Percentiles rank a stretch among this genome's conserved stretches.
phyloP scores from a whole-genome alignment of 2,888 invertebrate genomes.

The Oscheius sp. region DNA sequence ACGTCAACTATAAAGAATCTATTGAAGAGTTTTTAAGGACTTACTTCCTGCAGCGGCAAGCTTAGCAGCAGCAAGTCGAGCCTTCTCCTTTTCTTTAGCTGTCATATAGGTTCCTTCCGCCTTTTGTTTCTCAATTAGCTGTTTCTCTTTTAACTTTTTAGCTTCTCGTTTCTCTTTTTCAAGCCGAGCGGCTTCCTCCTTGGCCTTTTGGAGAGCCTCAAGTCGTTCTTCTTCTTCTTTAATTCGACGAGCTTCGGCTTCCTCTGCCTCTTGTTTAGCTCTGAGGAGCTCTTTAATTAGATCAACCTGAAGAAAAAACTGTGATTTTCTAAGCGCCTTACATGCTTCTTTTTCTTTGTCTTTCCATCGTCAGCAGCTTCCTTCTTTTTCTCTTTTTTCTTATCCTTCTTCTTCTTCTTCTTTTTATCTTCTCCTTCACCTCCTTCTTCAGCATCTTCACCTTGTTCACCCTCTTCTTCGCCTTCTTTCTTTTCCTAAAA shows the following conservation, averaged over 20 bases:
- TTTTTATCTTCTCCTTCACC: slow-evolving; percentile 43
- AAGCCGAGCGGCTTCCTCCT: slow-evolving; percentile 47
- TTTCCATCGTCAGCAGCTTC: slow-evolving; percentile 38
- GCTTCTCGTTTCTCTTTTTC: slow-evolving; percentile 83
- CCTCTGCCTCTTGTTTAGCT: slow-evolving; percentile 77
- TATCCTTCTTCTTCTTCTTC: slow-evolving; percentile 57
- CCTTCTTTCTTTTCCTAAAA: slow-evolving; percentile 40
- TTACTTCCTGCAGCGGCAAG: slow-evolving; percentile 49
- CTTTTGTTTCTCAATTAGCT: slow-evolving; percentile 89
- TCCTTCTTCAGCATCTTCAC: slow-evolving; percentile 9
- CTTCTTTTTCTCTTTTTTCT: slow-evolving; percentile 41
- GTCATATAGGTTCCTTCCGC: slow-evolving; percentile 94
- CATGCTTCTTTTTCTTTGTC: slow-evolving; percentile 41
- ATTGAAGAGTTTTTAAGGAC: not conserved
- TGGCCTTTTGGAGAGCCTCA: slow-evolving; percentile 43
- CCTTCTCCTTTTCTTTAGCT: slow-evolving; percentile 89
- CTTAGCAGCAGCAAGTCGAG: slow-evolving; percentile 79
- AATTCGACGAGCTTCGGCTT: slow-evolving; percentile 73
- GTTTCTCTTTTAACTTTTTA: slow-evolving; percentile 90
- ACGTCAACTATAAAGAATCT: slow-evolving; percentile 24
- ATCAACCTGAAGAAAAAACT: slow-evolving; percentile 22
- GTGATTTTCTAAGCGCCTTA: too few relatives aligned
- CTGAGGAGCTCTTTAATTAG: slow-evolving; percentile 71
- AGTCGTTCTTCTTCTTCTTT: slow-evolving; percentile 77
- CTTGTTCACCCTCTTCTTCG: slow-evolving; percentile 31